phyloP scores from a whole-genome alignment of 2,797 vertebrate species.

The Galaxias olidus region DNA sequence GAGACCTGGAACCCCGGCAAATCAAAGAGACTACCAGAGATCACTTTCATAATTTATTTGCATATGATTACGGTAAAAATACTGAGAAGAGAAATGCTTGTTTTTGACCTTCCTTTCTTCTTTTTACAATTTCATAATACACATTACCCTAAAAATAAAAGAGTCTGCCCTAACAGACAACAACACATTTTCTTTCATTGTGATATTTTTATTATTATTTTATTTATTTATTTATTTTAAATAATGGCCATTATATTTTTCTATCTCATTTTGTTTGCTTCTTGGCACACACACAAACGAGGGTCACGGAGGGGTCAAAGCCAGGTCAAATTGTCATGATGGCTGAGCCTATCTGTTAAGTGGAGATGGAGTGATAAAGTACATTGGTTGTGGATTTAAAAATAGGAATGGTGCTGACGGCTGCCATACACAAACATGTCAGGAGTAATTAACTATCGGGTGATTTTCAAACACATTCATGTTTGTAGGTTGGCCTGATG shows the following conservation, averaged over 20 bases:
- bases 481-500: constrained; percentile 60
- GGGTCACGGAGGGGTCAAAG: constrained; percentile 53
- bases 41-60: constrained; percentile 79
- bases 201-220: constrained; percentile 54
- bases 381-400: constrained; percentile 58
- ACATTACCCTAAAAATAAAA: constrained; percentile 66
- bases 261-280: constrained; percentile 56
- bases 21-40: constrained; percentile 75
- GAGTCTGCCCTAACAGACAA: constrained; percentile 60
- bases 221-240: constrained; percentile 3
- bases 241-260: constrained; percentile 42
- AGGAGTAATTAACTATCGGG: constrained; percentile 51
- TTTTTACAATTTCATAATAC: constrained; percentile 68
- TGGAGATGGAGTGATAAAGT: constrained; percentile 58
- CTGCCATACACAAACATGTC: constrained; percentile 52
- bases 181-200: constrained; percentile 61
- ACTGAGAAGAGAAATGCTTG: constrained; percentile 74
- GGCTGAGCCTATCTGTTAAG: constrained; percentile 52
- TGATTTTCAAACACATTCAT: constrained; percentile 32
- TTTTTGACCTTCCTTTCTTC: constrained; percentile 39
- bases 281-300: constrained; percentile 64
- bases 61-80: constrained; percentile 81
- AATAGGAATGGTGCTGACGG: constrained; percentile 58
- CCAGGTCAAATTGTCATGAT: constrained; percentile 37
- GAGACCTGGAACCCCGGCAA: constrained; percentile 64